Evolutionary conservation across 92 coral and sea anemone species (phyloP), one percentile per base, ranked within the genome.

Genomic region (Paramuricea clavata): DNA sequence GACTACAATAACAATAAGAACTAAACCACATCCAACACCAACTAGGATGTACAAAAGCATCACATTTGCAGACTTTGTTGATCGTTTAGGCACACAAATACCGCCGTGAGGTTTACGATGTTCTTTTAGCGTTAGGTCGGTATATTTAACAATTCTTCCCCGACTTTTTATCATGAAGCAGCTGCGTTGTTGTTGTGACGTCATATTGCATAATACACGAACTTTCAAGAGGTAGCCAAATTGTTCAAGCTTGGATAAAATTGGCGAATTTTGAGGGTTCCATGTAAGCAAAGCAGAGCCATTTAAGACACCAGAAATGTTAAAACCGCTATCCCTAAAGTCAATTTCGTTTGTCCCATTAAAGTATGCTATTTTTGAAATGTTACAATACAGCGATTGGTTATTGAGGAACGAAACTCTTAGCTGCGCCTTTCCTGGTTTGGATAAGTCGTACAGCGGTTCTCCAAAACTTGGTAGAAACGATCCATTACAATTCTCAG

Each of bases 371-470:
- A 78, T 78, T 17, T 11, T 32, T 57, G 43, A 76, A 13, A 28
- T 31, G 1, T 7, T 3, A 31, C 39, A 28, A 12, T 65, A 15
- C 4, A 4, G 44, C 5, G 72, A 65, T 65, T 65, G 72, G 41
- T 65, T 65, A 25, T 25, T 60, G 19, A 31, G n/a, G 31, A 65
- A 33, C 36, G 42, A 49, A 6, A 49, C 47, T 13, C 54, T 25
- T 36, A 78, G 23, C 12, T 60, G 83, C 28, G 83, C 83, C 83
- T 52, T 21, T 50, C 81, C 81, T 22, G 81, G 69, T 32, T 33
- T 30, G 25, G 83, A 35, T 11, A 78, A 5, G 31, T 78, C 47
- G 83, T 50, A 78, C 83, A 78, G 83, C 69, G 83, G 83, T 78
- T 78, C 15, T 35, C 39, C 41, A 35, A 33, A 13, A 27, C 44